Evolutionary conservation across 2,797 vertebrate species (phyloP).

Genomic region (Austrolebias charrua): DNA sequence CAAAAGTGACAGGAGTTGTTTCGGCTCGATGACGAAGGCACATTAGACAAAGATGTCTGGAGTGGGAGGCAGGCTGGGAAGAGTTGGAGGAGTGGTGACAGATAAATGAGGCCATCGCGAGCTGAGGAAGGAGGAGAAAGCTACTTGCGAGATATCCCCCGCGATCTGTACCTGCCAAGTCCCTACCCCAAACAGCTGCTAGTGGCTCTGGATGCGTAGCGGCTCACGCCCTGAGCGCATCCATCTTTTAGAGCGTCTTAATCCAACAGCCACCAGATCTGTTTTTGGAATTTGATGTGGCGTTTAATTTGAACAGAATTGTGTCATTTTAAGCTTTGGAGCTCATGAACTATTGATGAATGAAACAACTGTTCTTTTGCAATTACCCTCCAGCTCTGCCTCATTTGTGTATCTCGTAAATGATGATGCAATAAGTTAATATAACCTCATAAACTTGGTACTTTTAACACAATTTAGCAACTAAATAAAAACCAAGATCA

Average conservation of each 20-base stretch:
- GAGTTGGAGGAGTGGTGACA: slow-evolving; percentile 60
- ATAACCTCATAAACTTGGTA: not conserved
- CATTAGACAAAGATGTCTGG: slow-evolving; percentile 70
- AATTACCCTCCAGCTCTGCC: slow-evolving; percentile 3
- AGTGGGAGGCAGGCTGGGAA: slow-evolving; percentile 25
- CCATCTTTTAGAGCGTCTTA: slow-evolving; percentile 54
- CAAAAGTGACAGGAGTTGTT: slow-evolving; percentile 59
- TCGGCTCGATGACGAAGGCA: slow-evolving; percentile 39
- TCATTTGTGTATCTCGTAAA: not conserved
- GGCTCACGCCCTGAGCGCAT: slow-evolving; percentile 49
- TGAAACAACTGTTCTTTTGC: slow-evolving; percentile 7
- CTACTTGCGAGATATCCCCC: slow-evolving; percentile 64
- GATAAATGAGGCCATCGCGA: slow-evolving; percentile 76
- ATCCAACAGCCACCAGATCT: slow-evolving; percentile 38
- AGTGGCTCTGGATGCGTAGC: slow-evolving; percentile 59
- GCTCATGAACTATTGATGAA: slow-evolving; percentile 22
- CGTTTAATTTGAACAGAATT: slow-evolving; percentile 28
- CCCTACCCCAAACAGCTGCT: slow-evolving; percentile 76
- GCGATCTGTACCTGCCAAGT: slow-evolving; percentile 78
- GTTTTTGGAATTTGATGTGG: slow-evolving; percentile 45
- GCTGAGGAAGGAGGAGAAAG: slow-evolving; percentile 63
- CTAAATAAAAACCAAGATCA: not conserved
- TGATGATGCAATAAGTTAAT: not conserved
- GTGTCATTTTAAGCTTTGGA: slow-evolving; percentile 20
- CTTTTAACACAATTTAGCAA: not conserved